These are phyloP conservation scores for Aphidoletes aphidimyza DNA, from an alignment of 2,888 invertebrate species.

Conservation along the genomic window DNA sequence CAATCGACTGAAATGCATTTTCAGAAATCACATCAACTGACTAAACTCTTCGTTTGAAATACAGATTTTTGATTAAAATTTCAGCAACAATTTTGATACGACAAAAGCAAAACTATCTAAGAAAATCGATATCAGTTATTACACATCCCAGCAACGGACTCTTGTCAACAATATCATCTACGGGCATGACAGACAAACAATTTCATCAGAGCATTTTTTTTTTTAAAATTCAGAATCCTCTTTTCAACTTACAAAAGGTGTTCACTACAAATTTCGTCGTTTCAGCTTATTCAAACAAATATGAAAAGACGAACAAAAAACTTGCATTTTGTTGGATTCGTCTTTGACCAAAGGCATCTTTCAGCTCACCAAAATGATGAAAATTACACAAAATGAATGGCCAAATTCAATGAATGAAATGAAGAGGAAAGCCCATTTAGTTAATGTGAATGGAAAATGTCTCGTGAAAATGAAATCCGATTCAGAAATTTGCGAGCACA, in stretches of 20 bases:
- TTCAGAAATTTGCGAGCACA: too few relatives aligned
- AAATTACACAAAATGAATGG: neutral
- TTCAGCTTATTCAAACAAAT: neutral
- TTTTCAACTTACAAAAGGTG: neutral
- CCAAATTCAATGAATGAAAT: constrained; percentile 31
- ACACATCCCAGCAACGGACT: neutral
- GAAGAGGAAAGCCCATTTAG: constrained; percentile 30
- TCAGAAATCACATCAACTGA: too few relatives aligned
- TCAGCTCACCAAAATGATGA: neutral
- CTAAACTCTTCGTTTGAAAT: too few relatives aligned
- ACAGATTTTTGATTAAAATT: too few relatives aligned
- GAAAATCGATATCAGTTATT: neutral
- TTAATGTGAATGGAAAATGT: too few relatives aligned
- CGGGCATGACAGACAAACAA: too few relatives aligned
- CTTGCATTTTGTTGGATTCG: neutral
- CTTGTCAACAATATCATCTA: constrained; percentile 23
- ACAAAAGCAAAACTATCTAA: too few relatives aligned
- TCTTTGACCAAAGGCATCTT: neutral
- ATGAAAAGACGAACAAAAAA: too few relatives aligned
- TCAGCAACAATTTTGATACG: neutral
- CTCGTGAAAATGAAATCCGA: neutral
- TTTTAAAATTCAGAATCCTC: constrained; percentile 13
- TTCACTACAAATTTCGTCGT: neutral
- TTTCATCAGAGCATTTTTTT: neutral
- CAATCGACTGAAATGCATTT: too few relatives aligned